phyloP scores from a whole-genome alignment of 2,888 invertebrate species.

The Druceiella hillmani region DNA sequence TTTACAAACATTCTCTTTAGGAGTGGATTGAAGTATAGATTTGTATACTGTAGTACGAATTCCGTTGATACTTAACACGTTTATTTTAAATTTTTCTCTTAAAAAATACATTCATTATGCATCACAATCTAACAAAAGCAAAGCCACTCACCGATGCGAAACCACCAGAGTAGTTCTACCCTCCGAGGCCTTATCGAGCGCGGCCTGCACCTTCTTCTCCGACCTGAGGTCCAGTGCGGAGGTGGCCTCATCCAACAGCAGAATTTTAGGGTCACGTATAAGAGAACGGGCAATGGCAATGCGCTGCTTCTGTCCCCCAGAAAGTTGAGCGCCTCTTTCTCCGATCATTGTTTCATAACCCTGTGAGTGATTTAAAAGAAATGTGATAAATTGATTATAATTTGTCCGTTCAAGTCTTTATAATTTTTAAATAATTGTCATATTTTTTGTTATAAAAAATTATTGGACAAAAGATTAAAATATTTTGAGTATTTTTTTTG shows the following conservation, averaged over 20 bases:
- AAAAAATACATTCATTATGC: too few species aligned
- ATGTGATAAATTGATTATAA: too few species aligned
- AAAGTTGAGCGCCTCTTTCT: constrained; percentile 69
- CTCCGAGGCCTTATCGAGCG: constrained; percentile 64
- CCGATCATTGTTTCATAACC: constrained; percentile 74
- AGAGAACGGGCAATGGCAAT: constrained; percentile 79
- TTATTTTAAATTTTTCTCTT: too few species aligned
- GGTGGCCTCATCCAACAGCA: constrained; percentile 77
- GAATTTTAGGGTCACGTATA: constrained; percentile 63
- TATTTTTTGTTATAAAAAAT: too few species aligned
- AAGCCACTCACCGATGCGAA: constrained; percentile 51
- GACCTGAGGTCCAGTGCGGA: constrained; percentile 77
- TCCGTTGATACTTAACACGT: neutral
- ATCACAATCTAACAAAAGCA: too few species aligned
- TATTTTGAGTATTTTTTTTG: too few species aligned
- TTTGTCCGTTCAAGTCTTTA: too few species aligned
- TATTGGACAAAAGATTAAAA: too few species aligned
- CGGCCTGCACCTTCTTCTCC: constrained; percentile 62
- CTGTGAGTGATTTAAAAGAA: too few species aligned
- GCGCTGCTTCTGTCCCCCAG: constrained; percentile 80
- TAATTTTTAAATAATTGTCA: too few species aligned
- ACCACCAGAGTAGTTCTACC: constrained; percentile 72
- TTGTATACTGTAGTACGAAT: neutral
- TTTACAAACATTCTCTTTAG: too few species aligned
- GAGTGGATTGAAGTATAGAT: too few species aligned